Percentiles rank a stretch among this genome's conserved stretches.
Evolutionary conservation across 2,888 invertebrate genomes (phyloP).

Genomic region (Leptopilina drosophilae): DNA sequence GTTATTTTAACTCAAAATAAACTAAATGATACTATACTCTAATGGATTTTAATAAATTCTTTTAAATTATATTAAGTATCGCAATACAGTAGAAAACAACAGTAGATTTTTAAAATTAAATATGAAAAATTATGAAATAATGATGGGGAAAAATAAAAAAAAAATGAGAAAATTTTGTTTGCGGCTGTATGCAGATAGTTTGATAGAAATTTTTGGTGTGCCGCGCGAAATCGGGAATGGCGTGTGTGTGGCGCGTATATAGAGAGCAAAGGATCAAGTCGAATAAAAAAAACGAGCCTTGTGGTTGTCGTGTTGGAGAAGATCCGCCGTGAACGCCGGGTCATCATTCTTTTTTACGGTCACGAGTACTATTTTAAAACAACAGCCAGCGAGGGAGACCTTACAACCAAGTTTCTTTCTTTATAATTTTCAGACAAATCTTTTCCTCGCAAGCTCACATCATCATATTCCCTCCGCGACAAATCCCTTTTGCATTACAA

Average conservation of each 20-base stretch:
- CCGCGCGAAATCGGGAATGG: background rate
- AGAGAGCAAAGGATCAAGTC: conserved; percentile 49
- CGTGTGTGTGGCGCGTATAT: conserved; percentile 29
- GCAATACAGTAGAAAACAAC: too few relatives aligned
- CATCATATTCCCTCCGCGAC: background rate
- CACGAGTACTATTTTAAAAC: conserved; percentile 72
- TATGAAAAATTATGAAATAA: too few relatives aligned
- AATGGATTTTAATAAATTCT: too few relatives aligned
- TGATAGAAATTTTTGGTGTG: background rate
- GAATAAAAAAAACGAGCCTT: conserved; percentile 41
- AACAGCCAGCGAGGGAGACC: conserved; percentile 60
- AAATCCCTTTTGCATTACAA: background rate
- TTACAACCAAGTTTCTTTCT: conserved; percentile 36
- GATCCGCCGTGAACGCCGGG: conserved; percentile 58
- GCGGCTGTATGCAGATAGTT: too few relatives aligned
- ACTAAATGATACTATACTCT: too few relatives aligned
- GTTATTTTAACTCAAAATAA: too few relatives aligned
- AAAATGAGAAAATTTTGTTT: too few relatives aligned
- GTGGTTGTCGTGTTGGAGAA: conserved; percentile 22
- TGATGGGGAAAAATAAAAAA: too few relatives aligned
- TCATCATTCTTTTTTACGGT: conserved; percentile 73
- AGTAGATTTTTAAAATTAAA: too few relatives aligned
- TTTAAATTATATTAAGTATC: too few relatives aligned
- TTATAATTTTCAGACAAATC: background rate
- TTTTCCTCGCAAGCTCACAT: background rate